Evolutionary conservation across 2,113 vertebrate species (phyloP), one percentile per base, ranked within the genome.

Genomic region (Prochilodus magdalenae): DNA sequence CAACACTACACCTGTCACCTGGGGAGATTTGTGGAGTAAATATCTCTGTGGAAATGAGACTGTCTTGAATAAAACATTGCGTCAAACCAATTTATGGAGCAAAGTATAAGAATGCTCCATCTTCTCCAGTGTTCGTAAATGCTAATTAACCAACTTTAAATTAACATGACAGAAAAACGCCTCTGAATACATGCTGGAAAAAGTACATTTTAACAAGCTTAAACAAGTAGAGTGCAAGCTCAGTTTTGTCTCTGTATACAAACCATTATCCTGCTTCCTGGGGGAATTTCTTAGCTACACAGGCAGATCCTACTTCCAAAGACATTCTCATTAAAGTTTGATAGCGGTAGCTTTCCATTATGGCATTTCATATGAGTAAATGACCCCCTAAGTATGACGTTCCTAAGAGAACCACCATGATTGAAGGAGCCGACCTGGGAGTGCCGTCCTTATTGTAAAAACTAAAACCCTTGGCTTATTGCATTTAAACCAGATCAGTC

Each of bases 321-420:
- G 49, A 74, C n/a, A 30, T 57, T 14, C 62, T 79, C 47, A 81
- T 81, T 81, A 11, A 60, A 59, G 29, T 70, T 69, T 62, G 40
- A 79, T 69, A 60, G 27, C 5, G 30, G 29, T 44, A 73, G 62
- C 30, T 55, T 57, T 74, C 29, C 71, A 29, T 36, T 80, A 30
- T n/a, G 20, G 36, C 63, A 26, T 47, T 55, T 57, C 78, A 73
- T 57, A 82, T 18, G 53, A 63, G 22, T 22, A 75, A 69, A 75
- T 6, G 65, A 44, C 20, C n/a, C 47, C 47, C n/a, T 51, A 67
- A 78, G 30, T 5, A 20, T 26, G 20, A 6, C 18, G 18, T 51
- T 14, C 27, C 71, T 4, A 12, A 73, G 47, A 66, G 22, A 51
- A 36, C 51, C 14, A 18, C 36, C 18, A 12, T 13, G 53, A 22